Evolutionary conservation across 2,113 vertebrate genomes (phyloP), one percentile per base, ranked within the genome.

Genomic region (Planiliza haematocheilus): DNA sequence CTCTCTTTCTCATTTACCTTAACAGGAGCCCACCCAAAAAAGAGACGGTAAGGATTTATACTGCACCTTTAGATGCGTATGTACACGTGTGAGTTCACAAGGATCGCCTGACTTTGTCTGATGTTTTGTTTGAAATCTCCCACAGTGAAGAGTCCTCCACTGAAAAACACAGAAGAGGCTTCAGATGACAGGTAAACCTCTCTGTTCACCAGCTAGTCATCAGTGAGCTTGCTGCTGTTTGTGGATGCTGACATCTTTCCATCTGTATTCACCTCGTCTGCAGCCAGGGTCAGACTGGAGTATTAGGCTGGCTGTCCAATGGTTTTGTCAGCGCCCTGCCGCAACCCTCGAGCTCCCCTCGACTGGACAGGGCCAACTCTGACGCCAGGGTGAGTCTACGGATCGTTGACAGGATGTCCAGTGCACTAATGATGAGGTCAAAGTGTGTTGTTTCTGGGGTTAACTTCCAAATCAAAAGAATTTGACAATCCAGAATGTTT

Each of bases 281-380:
- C 81, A 91, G 88, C 38, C 92, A 90, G 78, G 48, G 10, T n/a
- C 92, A 89, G 72, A 45, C 59, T 43, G 91, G 93, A 13, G 84
- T 94, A 8, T 60, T 94, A 24, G 91, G 88, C 59, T 94, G 94
- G 94, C 51, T 94, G 59, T 92, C 94, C 1, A 93, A 93, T 20
- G 90, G 93, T 5, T 93, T 95, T 0, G 72, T 79, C 43, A 93
- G 77, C 7, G 16, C 90, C 1, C 78, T 94, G 49, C 93, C 94
- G 30, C 92, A 93, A 61, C 93, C 93, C 8, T 49, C 89, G 1
- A 57, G 43, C 24, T 81, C 82, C 14, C 91, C 87, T 55, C 73
- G 59, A 20, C 77, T 88, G 39, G 46, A 8, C 77, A 79, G 79
- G 46, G 21, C 80, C 59, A 83, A 81, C 59, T 60, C 84, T 24